phyloP scores from a whole-genome alignment of 2,113 vertebrate species.

The Brevimyrus niger region DNA sequence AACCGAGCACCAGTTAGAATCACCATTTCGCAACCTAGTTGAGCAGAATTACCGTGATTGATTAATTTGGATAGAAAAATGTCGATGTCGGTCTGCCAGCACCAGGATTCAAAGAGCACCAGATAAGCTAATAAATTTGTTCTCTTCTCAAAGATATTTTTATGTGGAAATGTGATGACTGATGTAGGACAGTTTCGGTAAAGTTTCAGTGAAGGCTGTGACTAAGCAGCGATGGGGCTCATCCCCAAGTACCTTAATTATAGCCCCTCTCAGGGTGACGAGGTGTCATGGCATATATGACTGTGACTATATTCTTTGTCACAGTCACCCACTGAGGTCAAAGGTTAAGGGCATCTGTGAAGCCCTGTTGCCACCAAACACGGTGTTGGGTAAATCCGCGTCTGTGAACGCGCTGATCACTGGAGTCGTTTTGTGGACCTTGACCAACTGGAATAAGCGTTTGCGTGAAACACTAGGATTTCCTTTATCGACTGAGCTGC shows the following conservation, averaged over 20 bases:
- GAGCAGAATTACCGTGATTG: not conserved
- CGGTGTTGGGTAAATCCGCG: not conserved
- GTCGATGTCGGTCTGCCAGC: not conserved
- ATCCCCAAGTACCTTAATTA: not conserved
- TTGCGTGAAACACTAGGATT: not conserved
- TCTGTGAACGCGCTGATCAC: not conserved
- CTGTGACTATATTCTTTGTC: not conserved
- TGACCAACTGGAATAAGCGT: not conserved
- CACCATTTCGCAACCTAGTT: not conserved
- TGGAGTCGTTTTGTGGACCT: not conserved
- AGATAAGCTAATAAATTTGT: not conserved
- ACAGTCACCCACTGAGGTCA: not conserved
- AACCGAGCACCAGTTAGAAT: not conserved
- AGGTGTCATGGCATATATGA: not conserved
- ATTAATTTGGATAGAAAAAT: not conserved
- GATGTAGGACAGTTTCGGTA: not conserved
- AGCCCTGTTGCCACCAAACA: too few relatives aligned
- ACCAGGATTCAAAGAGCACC: not conserved
- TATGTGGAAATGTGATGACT: not conserved
- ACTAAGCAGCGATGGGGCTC: not conserved
- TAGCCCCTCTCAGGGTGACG: not conserved
- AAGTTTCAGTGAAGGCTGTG: not conserved
- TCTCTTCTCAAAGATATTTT: not conserved
- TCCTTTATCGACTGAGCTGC: not conserved
- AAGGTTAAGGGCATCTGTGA: not conserved